Evolutionary conservation across 2,113 vertebrate species (phyloP).

Genomic region (Archilochus colubris): DNA sequence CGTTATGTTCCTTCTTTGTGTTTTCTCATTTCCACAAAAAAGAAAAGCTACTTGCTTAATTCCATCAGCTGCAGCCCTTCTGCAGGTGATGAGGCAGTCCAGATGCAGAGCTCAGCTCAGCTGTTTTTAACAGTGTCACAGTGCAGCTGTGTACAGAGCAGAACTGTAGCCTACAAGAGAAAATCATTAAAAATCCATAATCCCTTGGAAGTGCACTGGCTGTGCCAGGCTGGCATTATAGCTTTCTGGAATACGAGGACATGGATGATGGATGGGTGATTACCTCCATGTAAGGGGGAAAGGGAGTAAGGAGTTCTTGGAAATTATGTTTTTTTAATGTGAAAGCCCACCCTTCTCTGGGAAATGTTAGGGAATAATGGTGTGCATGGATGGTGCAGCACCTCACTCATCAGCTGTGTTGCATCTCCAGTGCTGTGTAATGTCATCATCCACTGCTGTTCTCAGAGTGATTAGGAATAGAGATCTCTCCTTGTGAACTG

Average conservation of each 20-base stretch:
- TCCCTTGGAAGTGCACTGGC: neutral
- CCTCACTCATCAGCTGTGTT: neutral
- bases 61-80: neutral
- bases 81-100: neutral
- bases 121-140: neutral
- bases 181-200: neutral
- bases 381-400: rapidly evolving
- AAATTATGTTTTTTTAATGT: neutral
- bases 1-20: neutral
- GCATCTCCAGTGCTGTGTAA: neutral
- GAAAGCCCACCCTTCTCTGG: neutral
- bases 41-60: neutral
- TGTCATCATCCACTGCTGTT: neutral
- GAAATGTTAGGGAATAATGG: rapidly evolving
- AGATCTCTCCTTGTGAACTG: neutral
- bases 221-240: neutral
- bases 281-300: neutral
- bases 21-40: neutral
- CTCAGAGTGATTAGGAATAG: neutral
- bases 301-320: neutral
- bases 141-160: neutral
- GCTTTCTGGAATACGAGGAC: rapidly evolving
- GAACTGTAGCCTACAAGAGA: neutral
- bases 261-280: rapidly evolving
- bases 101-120: neutral